Evolutionary conservation across 1,140 invertebrate genomes (phyloP).

Genomic region (Drosophila pandora): DNA sequence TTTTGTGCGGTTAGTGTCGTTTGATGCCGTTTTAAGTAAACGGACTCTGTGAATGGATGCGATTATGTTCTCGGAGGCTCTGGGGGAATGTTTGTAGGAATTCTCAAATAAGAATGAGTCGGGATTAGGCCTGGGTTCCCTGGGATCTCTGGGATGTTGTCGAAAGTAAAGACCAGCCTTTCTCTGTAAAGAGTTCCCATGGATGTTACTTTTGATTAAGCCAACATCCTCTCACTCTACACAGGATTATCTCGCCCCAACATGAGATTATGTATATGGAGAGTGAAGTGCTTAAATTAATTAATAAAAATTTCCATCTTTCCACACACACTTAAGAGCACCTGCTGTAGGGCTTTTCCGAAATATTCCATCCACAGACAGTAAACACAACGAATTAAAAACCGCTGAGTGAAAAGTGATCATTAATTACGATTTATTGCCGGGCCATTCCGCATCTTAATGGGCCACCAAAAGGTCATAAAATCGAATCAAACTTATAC

Average conservation of each 20-base stretch:
- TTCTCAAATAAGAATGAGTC: conserved; percentile 21
- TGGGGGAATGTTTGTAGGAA: conserved; percentile 36
- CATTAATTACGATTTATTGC: conserved; percentile 51
- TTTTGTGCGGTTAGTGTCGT: conserved; percentile 41
- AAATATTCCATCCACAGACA: conserved; percentile 6
- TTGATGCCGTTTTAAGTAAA: conserved; percentile 62
- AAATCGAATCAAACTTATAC: conserved; percentile 43
- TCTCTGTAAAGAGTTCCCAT: conserved; percentile 26
- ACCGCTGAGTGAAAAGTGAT: conserved; percentile 39
- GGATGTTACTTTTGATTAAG: conserved; percentile 30
- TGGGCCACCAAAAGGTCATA: conserved; percentile 48
- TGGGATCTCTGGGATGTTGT: conserved; percentile 3
- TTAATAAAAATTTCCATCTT: conserved; percentile 15
- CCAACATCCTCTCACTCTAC: conserved; percentile 8
- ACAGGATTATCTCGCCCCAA: conserved; percentile 22
- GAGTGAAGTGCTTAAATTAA: conserved; percentile 8
- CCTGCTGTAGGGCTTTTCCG: conserved; percentile 13
- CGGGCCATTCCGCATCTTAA: conserved; percentile 31
- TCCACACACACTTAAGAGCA: conserved; percentile 16
- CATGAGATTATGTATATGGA: conserved; percentile 15
- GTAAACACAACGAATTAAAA: conserved; percentile 35
- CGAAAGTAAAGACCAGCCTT: conserved; percentile 29
- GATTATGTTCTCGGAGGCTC: conserved; percentile 26
- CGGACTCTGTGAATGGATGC: conserved; percentile 16
- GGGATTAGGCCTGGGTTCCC: conserved; percentile 15